Evolutionary conservation across 1,140 invertebrate genomes (phyloP), one percentile per base, ranked within the genome.

Genomic region (Neocloeon triangulifer): DNA sequence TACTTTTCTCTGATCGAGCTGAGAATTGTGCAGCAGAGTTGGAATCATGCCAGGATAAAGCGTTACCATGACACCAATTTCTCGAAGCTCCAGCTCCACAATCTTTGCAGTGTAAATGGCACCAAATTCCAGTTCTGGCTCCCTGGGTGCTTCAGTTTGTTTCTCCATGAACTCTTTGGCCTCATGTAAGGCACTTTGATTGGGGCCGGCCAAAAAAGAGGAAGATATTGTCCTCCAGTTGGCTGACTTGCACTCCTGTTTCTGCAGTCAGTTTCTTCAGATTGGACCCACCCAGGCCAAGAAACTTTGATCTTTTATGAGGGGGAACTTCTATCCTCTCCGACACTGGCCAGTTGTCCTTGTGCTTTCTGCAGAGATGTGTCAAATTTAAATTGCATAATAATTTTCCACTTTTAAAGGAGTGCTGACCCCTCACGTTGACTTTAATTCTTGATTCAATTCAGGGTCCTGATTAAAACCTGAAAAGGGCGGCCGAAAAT

Each of bases 161-260:
- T 50, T 53, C 9, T 71, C 51, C 16, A 97, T 82, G 14, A 75
- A 62, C 43, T 85, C 73, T 41, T 77, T 70, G 0, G 88, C 91
- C 55, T 96, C 86, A 33, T 76, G 59, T 70, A 96, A 69, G 1
- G 88, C 82, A 8, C 62, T 46, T 47, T 73, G 58, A 35, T 88
- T 94, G 0, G 89, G 89, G 3, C 92, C 89, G 61, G n/a, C n/a
- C n/a, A n/a, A 97, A 96, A 22, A 96, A 48, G n/a, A 62, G 61
- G 47, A 75, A 89, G 7, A 48, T 63, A 1, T 47, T 64, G 28
- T 92, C 80, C 42, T 89, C 81, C 36, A 75, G 49, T 25, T 68
- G 51, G 15, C 69, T 67, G 51, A 79, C 72, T 51, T 79, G 70
- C 36, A 84, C 73, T 44, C 91, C 89, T 36, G 81, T 89, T 55